A percentile compares a stretch with the other conserved stretches of the same genome.
Conservation (phyloP, 2,797 vertebrate species). For the Sus cebifrons region DNA sequence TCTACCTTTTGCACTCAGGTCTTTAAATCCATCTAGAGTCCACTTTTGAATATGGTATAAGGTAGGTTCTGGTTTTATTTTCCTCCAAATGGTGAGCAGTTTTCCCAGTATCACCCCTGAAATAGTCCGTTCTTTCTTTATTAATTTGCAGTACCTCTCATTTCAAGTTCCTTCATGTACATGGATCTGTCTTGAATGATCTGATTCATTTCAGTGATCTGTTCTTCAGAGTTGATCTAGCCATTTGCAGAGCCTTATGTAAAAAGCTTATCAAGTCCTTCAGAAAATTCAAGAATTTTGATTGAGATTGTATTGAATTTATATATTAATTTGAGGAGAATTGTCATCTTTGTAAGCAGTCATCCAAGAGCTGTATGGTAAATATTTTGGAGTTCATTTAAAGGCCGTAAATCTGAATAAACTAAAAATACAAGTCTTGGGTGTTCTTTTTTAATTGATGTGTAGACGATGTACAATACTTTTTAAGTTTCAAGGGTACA, state of each 20-base stretch:
- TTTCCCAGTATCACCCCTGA: conserved; percentile 34
- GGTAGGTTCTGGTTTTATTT: conserved; percentile 66
- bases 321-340: conserved; percentile 48
- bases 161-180: conserved; percentile 16
- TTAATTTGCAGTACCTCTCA: conserved; percentile 16
- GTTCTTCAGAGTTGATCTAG: conserved; percentile 39
- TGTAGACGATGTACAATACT: no score
- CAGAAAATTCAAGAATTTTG: conserved; percentile 56
- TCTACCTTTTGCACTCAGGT: conserved; percentile 58
- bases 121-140: conserved; percentile 52
- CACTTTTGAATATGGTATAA: conserved; percentile 52
- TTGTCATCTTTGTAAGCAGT: conserved; percentile 59
- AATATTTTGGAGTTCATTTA: conserved; percentile 58
- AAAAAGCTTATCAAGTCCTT: conserved; percentile 47
- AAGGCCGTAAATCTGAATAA: conserved; percentile 49
- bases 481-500: no score
- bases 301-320: conserved; percentile 39
- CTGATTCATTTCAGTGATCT: conserved; percentile 43
- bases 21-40: conserved; percentile 60
- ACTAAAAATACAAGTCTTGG: background rate
- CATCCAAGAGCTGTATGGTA: background rate
- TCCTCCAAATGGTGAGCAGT: conserved; percentile 28
- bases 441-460: background rate
- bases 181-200: conserved; percentile 41
- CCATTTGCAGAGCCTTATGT: conserved; percentile 25